A percentile compares a stretch with the other conserved stretches of the same genome.
These are phyloP conservation scores for Neodon shergylaensis DNA, from an alignment of 2,113 vertebrate species.

Conservation along the genomic window DNA sequence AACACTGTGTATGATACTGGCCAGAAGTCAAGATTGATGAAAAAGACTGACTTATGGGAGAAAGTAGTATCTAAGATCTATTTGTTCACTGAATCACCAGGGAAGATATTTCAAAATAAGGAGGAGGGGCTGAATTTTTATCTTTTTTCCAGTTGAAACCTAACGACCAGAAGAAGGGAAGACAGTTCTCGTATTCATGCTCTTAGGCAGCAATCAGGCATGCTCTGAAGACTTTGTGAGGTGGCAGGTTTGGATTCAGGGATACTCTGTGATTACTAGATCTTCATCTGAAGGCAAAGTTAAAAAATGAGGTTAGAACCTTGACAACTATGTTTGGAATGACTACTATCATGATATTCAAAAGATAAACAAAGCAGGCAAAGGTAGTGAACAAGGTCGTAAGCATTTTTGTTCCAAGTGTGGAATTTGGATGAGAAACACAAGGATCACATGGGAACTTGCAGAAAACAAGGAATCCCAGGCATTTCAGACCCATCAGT, in stretches of 20 bases:
- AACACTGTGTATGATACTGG: not conserved
- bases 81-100: not conserved
- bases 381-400: not conserved
- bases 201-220: not conserved
- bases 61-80: not conserved
- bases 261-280: not conserved
- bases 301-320: not conserved
- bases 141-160: not conserved
- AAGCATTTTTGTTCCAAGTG: not conserved
- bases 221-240: not conserved
- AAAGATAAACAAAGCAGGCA: not conserved
- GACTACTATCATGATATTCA: not conserved
- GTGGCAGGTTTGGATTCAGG: not conserved
- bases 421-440: not conserved
- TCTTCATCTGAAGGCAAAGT: not conserved
- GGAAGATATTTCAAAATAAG: not conserved
- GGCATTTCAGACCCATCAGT: not conserved
- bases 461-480: not conserved
- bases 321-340: not conserved
- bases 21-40: not conserved
- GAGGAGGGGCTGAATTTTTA: not conserved
- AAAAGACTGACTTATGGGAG: not conserved
- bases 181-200: not conserved
- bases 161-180: not conserved
- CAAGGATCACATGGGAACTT: not conserved